Base-by-base conservation (phyloP, 2,888 invertebrate genomes). In the Plagodis pulveraria region DNA sequence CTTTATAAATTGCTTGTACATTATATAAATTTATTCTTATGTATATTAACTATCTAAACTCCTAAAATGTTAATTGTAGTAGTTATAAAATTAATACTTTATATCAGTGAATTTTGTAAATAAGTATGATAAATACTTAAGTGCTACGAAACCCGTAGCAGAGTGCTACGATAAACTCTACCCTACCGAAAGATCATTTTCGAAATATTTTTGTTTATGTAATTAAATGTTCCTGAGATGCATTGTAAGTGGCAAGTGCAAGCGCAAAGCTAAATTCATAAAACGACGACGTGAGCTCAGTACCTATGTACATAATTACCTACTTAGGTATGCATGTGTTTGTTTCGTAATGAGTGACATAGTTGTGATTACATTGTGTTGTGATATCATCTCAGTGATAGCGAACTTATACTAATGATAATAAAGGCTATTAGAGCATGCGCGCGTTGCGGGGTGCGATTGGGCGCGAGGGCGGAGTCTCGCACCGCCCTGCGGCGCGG, bases 391-490 rank as follows among this genome's bases (percentile, higher is more conserved):
- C 72, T 71, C 70, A 74, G 80, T 80, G 81, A 81, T 80, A 78
- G 83, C 77, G 80, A 85, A 84, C 84, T 86, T 88, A 87, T 86
- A 84, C 73, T 77, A 71, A 77, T 80, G 78, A 80, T 75, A 79
- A 84, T 85, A 84, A 84, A 87, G 89, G 78, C 81, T 82, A 81
- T 77, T 73, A 73, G 80, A 75, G 75, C 69, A 78, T 89, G 90
- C 89, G 90, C 89, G 90, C 89, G 89, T 43, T 12, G 34, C 86
- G 88, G 79, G 83, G 80, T 65, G 75, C 80, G 86, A 88, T 89
- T 89, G 91, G 91, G 81, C 78, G 77, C 83, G 88, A 87, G 87
- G 90, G 90, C 87, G 91, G 89, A 82, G 90, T 80, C 70, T 83
- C 80, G 81, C 75, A 81, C 87, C 86, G 87, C 87, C 86, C 86